Percentiles rank a stretch among this genome's conserved stretches.
Conservation (phyloP, 2,113 vertebrate species). For the Hipposideros armiger region DNA sequence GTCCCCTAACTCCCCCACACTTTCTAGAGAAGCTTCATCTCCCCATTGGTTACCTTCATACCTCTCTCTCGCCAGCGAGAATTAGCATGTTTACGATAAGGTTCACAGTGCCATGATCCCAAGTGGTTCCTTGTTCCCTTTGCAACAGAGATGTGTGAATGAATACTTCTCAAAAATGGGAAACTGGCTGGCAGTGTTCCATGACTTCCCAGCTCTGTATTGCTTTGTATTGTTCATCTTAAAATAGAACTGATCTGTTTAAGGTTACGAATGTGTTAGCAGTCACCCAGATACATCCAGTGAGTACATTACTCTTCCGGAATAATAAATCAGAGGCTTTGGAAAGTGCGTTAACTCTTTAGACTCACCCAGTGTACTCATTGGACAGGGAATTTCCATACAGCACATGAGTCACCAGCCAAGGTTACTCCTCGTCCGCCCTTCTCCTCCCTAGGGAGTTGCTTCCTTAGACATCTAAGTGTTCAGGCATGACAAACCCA, state of each 20-base stretch:
- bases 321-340: not conserved
- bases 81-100: too few species aligned
- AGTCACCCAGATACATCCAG: not conserved
- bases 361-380: not conserved
- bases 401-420: not conserved
- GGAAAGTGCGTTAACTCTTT: conserved; percentile 11
- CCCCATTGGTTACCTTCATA: not conserved
- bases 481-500: conserved; percentile 40
- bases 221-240: conserved; percentile 1
- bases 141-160: not conserved
- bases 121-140: not conserved
- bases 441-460: not conserved
- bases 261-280: not conserved
- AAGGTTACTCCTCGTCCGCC: not conserved
- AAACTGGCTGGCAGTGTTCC: not conserved
- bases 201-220: not conserved
- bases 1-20: not conserved
- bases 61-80: too few species aligned
- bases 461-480: not conserved
- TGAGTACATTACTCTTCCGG: not conserved
- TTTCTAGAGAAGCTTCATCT: not conserved
- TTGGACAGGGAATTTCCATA: conserved; percentile 19
- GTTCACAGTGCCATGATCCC: not conserved
- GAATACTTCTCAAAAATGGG: conserved; percentile 21
- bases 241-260: not conserved